Conservation (phyloP, 2,113 vertebrate species). For the Atractosteus spatula region DNA sequence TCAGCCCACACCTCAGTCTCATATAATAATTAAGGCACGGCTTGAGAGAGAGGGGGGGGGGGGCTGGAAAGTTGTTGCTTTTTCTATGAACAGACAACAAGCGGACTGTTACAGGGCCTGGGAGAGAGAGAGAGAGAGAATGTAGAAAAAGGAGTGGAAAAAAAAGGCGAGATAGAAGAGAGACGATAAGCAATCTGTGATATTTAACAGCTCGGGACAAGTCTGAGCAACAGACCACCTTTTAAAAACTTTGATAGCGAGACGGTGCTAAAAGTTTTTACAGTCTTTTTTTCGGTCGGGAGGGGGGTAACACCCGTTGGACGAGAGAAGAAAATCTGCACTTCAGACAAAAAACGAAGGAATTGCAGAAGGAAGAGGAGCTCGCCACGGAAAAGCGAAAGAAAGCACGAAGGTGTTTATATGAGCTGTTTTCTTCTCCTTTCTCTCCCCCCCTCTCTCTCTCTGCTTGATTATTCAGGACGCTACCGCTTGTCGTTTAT, state of each 20-base stretch:
- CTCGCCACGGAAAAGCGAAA: constrained; percentile 36
- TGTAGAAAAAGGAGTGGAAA: constrained; percentile 38
- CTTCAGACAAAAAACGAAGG: constrained; percentile 26
- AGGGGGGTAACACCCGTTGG: constrained; percentile 6
- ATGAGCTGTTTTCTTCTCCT: constrained; percentile 27
- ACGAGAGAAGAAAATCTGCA: constrained; percentile 23
- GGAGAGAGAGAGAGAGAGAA: constrained; percentile 21
- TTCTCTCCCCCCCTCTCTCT: constrained; percentile 27
- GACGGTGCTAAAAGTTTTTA: constrained; percentile 24
- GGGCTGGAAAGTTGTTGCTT: constrained; percentile 21
- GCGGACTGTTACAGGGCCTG: constrained; percentile 26
- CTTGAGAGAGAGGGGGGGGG: constrained; percentile 31
- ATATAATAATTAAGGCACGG: constrained; percentile 41
- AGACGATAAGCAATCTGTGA: constrained; percentile 21
- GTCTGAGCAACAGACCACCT: constrained; percentile 18
- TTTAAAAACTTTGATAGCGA: constrained; percentile 22
- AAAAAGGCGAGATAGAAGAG: not conserved
- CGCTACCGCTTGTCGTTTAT: constrained; percentile 69
- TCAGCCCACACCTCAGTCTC: constrained; percentile 26
- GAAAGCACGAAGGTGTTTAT: constrained; percentile 43
- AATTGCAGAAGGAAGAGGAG: constrained; percentile 19
- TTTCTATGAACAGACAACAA: constrained; percentile 57
- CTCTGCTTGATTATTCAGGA: constrained; percentile 66
- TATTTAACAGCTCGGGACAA: constrained; percentile 32
- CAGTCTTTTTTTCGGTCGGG: constrained; percentile 13